phyloP scores from a whole-genome alignment of 2,113 vertebrate genomes.

The Gorsachius goisagi region DNA sequence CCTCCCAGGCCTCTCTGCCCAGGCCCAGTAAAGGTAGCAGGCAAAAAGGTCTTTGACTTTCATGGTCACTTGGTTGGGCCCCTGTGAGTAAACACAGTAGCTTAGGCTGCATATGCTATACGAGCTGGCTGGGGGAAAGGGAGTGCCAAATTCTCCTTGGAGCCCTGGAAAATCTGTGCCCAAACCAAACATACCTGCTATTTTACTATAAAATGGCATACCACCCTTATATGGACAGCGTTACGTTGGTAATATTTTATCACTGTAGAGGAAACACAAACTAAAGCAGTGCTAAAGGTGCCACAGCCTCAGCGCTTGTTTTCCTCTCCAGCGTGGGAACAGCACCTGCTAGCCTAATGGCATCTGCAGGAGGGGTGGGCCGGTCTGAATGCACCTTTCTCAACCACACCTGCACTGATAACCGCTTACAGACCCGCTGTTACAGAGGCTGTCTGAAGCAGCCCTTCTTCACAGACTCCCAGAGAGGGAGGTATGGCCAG shows the following conservation, averaged over 20 bases:
- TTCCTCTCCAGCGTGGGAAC: background rate
- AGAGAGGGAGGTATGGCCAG: background rate
- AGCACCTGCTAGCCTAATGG: rapidly evolving
- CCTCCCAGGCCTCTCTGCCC: background rate
- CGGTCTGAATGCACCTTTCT: background rate
- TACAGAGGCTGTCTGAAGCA: background rate
- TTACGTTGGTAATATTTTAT: background rate
- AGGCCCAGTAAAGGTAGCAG: background rate
- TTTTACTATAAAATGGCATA: background rate
- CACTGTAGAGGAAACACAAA: background rate
- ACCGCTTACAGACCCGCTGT: background rate
- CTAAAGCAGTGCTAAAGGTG: background rate
- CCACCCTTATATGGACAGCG: background rate
- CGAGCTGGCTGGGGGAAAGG: background rate
- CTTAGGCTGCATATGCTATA: background rate
- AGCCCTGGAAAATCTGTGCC: background rate
- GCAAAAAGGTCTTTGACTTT: background rate
- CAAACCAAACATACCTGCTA: background rate
- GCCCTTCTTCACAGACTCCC: background rate
- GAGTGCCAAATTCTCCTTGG: background rate
- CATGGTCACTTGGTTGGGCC: background rate
- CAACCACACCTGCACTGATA: background rate
- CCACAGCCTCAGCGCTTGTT: background rate
- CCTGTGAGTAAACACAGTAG: background rate
- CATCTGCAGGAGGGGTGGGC: background rate